Evolutionary conservation across 2,113 vertebrate species (phyloP), one percentile per base, ranked within the genome.

Genomic region (Campylomormyrus numenius): DNA sequence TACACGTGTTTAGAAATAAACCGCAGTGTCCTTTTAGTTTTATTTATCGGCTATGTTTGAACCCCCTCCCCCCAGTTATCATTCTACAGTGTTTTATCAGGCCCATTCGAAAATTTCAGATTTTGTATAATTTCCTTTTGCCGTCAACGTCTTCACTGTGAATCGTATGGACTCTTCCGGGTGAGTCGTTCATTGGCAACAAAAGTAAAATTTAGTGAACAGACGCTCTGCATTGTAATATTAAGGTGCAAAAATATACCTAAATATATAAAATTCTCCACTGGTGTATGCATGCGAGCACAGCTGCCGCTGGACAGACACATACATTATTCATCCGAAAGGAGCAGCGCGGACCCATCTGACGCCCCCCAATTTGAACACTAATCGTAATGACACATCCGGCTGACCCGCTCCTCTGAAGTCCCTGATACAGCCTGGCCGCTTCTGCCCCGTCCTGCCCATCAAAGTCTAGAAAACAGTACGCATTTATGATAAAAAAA

Each of bases 261-360:
- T 2, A 21, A 56, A 56, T 6, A 24, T 56, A 24, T 24, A 62
- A 62, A 62, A 92, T 93, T 91, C 94, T 93, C 94, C 94, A 93
- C 96, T 97, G 96, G 96, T 96, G 95, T 96, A 96, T 96, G 96
- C 96, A 97, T 97, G 97, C 97, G 96, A 96, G 96, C 96, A 94
- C 96, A 97, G 97, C 97, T 96, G 95, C 96, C 97, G 96, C 96
- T 97, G 97, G 96, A 96, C 97, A 96, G 94, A 94, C 94, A 96
- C 96, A 97, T 99, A 94, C 96, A 98, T 99, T 97, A 98, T 99
- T 97, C 96, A 99, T 97, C 94, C 91, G 93, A 95, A 97, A 96
- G 96, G 97, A 97, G 96, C 97, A 95, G 92, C 89, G 91, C 90
- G 94, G 95, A 96, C 97, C 96, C 95, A 92, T 93, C 94, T 27